Evolutionary conservation across 2,797 vertebrate genomes (phyloP), one percentile per base, ranked within the genome.

Genomic region (Myoxocephalus aenaeus): DNA sequence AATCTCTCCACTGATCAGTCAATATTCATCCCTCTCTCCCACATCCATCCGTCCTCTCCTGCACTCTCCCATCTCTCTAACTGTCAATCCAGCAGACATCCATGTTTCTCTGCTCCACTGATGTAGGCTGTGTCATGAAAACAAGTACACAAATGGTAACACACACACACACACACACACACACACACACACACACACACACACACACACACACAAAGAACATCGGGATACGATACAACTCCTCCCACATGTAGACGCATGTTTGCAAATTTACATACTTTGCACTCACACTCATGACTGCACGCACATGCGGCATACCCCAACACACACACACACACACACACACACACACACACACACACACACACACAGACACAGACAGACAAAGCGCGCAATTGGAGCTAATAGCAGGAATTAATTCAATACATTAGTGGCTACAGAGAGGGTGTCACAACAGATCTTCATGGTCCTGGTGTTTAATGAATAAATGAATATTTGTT

Each of bases 401-500:
- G 79, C 90, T 93, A 94, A 93, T 94, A 90, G 91, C 85, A 77
- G 75, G 79, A 92, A 94, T 94, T 94, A 92, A 95, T 95, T 94
- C 86, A 90, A 90, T 91, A 90, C 91, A 94, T 95, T 95, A 94
- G 91, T 82, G 84, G 87, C 82, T 86, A 91, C 87, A 87, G 89
- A 93, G 88, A 83, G 84, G 82, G 83, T 94, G 93, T 94, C 93
- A 90, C 83, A 92, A 92, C 91, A 92, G 71, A 94, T 93, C 88
- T 91, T 90, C 88, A 86, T 79, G 84, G 87, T 83, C 80, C 73
- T 81, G 71, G 77, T 89, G 89, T 95, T 95, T 95, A 95, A 96
- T 95, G 95, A 95, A 95, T 95, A 95, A 94, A 95, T 96, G 89
- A 95, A 95, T 95, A 95, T 95, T 95, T 95, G 93, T 92, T 93